phyloP scores from a whole-genome alignment of 2,888 invertebrate genomes.

The Phyllotreta striolata region DNA sequence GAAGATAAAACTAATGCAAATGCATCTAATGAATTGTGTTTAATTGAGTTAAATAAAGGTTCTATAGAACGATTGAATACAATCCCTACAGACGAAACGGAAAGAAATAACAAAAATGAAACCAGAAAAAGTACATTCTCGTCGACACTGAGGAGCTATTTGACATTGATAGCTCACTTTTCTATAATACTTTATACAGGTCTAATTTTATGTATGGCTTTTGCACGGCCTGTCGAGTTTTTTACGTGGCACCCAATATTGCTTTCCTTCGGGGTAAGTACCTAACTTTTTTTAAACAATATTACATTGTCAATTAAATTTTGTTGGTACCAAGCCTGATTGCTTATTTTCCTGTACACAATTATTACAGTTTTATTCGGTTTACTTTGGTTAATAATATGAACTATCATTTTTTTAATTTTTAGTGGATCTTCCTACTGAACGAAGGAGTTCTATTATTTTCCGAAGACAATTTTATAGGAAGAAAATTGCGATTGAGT shows the following conservation, averaged over 20 bases:
- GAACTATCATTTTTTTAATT: conserved; percentile 34
- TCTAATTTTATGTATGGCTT: conserved; percentile 45
- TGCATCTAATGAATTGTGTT: too few species aligned
- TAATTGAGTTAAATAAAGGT: too few species aligned
- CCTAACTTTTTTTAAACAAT: neutral
- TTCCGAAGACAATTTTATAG: conserved; percentile 53
- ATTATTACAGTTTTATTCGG: conserved; percentile 3
- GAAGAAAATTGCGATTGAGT: conserved; percentile 44
- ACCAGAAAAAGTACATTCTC: too few species aligned
- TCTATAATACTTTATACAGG: conserved; percentile 45
- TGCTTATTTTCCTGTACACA: neutral
- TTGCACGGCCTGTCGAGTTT: conserved; percentile 47
- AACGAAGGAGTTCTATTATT: conserved; percentile 55
- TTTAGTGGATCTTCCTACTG: conserved; percentile 58
- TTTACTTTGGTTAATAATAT: neutral
- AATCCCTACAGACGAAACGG: too few species aligned
- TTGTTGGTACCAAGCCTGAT: neutral
- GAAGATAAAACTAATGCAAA: too few species aligned
- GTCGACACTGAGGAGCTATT: conserved; percentile 32
- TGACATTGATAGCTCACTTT: conserved; percentile 47
- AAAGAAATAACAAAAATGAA: too few species aligned
- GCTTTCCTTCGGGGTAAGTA: conserved; percentile 50
- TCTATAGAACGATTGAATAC: too few species aligned
- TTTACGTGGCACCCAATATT: conserved; percentile 52
- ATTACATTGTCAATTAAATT: neutral